These are phyloP conservation scores for Pollachius pollachius DNA, from an alignment of 2,113 vertebrate species.

Conservation along the genomic window DNA sequence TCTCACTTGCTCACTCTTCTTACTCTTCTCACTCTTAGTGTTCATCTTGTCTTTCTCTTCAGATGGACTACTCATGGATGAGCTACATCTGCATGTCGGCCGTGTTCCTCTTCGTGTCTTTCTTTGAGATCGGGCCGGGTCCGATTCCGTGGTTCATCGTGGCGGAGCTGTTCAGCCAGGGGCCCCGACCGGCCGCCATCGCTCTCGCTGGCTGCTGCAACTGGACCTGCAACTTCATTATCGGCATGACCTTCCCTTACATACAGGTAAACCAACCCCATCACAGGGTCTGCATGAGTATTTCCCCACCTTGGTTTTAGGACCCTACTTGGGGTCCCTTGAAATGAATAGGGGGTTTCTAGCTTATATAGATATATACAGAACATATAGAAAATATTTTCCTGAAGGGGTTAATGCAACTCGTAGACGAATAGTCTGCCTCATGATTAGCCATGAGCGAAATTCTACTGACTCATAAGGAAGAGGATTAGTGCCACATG, in stretches of 20 bases:
- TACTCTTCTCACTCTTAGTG: too few species aligned
- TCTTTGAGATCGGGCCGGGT: conserved; percentile 95
- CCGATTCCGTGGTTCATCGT: conserved; percentile 98
- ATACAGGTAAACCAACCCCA: conserved; percentile 75
- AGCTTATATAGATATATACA: background rate
- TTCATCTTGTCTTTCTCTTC: conserved; percentile 10
- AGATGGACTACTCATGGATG: conserved; percentile 84
- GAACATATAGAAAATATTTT: background rate
- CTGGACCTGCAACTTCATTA: conserved; percentile 92
- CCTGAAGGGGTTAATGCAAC: background rate
- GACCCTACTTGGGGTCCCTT: background rate
- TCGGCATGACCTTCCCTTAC: conserved; percentile 92
- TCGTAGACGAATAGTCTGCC: background rate
- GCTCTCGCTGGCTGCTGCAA: conserved; percentile 89
- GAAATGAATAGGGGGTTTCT: background rate
- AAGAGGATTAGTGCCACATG: too few species aligned
- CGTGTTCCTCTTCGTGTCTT: conserved; percentile 92
- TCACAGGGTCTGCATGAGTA: background rate
- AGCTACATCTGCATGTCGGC: conserved; percentile 88
- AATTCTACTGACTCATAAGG: too few species aligned
- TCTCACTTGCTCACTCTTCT: too few species aligned
- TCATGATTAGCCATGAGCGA: too few species aligned
- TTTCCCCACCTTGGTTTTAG: background rate
- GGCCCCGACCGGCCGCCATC: conserved; percentile 89
- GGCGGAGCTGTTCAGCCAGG: conserved; percentile 95